phyloP scores from a whole-genome alignment of 2,113 vertebrate genomes.

The Camelus bactrianus region DNA sequence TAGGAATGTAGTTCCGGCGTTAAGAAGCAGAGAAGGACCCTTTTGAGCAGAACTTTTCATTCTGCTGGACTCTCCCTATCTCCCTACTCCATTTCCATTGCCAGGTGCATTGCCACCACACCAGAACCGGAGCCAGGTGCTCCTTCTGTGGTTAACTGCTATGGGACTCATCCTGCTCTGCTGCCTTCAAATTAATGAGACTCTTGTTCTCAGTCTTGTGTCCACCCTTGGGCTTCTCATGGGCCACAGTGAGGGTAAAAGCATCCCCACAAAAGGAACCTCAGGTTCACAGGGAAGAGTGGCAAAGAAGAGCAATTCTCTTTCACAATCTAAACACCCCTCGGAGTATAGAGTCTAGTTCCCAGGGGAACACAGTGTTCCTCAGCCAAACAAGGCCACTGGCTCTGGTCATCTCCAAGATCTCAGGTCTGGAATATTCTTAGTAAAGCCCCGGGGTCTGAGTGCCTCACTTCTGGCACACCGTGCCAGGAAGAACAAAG shows the following conservation, averaged over 20 bases:
- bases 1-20: background rate
- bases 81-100: background rate
- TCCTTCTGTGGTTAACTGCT: background rate
- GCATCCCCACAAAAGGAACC: background rate
- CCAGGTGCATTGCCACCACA: background rate
- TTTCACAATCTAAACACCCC: background rate
- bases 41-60: background rate
- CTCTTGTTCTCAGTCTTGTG: background rate
- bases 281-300: background rate
- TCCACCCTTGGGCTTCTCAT: background rate
- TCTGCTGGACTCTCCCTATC: background rate
- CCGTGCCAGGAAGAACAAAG: background rate
- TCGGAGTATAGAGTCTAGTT: background rate
- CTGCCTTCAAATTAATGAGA: background rate
- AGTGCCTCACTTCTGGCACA: background rate
- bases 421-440: background rate
- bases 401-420: conserved; percentile 1
- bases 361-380: background rate
- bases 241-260: background rate
- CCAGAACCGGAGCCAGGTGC: background rate
- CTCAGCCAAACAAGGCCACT: conserved; percentile 35
- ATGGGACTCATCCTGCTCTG: background rate
- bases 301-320: background rate
- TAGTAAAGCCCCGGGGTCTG: background rate
- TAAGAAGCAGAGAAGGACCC: background rate